A percentile compares a stretch with the other conserved stretches of the same genome.
Conservation (phyloP, 1,140 invertebrate genomes). For the Sitobion miscanthi region DNA sequence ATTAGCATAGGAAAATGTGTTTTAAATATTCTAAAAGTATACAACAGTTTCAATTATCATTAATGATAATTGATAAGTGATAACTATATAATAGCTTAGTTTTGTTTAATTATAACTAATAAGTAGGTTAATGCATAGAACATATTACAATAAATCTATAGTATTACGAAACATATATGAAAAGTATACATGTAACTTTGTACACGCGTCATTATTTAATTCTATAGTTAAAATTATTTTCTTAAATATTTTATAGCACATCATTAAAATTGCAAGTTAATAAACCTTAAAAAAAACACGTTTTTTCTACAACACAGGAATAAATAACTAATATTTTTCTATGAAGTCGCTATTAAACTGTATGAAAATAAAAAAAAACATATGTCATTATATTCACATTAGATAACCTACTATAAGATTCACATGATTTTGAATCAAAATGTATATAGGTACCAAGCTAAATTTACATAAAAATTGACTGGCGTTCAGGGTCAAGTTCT, state of each 20-base stretch:
- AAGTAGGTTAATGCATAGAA: not conserved
- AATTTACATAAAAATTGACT: not conserved
- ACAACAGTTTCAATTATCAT: not conserved
- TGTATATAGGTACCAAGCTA: not conserved
- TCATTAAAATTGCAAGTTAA: not conserved
- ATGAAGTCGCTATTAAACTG: not conserved
- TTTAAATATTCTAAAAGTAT: not conserved
- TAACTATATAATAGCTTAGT: not conserved
- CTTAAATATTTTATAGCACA: not conserved
- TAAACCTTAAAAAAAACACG: conserved; percentile 28
- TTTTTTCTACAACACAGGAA: not conserved
- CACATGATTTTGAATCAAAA: conserved; percentile 12
- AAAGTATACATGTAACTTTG: not conserved
- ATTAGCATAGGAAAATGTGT: not conserved
- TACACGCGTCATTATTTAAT: not conserved
- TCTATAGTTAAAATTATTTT: not conserved
- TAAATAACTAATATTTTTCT: not conserved
- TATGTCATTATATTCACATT: not conserved
- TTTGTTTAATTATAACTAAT: conserved; percentile 5
- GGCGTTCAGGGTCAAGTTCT: not conserved
- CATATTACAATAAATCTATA: not conserved
- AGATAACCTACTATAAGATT: not conserved
- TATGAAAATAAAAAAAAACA: not conserved
- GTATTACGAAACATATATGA: not conserved
- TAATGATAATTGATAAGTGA: not conserved